Base-by-base conservation (phyloP, 2,888 invertebrate genomes). In the Apeira syringaria region DNA sequence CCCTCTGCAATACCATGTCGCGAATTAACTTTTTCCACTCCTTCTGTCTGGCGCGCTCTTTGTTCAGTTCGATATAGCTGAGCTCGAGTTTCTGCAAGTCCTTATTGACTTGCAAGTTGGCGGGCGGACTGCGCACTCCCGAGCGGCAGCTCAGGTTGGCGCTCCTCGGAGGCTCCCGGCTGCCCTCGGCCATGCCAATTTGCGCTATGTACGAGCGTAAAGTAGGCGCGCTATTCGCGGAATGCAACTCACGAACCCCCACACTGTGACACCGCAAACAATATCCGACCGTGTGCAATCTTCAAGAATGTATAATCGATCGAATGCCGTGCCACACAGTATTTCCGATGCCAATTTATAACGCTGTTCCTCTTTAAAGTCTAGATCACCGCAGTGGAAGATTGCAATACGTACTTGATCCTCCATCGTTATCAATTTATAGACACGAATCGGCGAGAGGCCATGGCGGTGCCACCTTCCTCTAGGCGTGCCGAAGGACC, bases 1-100 rank as follows among this genome's bases (percentile, higher is more conserved):
- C 98, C 84, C 95, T 94, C 98, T 98, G 92, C 63, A 92, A 92
- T 76, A 90, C 83, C 86, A 90, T 79, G 80, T 91, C 90, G 74
- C 89, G 86, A 68, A 91, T 91, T 91, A 91, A 64, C 78, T 83
- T 90, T 82, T 88, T 88, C 91, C 91, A 91, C 74, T 90, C 87
- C 65, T 82, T 87, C 64, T 89, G 83, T 41, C 80, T 76, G 49
- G 90, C 89, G 47, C 87, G 84, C 67, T 85, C 85, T 65, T 91
- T 91, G 72, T 91, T 91, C 51, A 91, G 72, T 72, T 90, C 90
- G 45, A 89, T 71, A 57, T 84, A 90, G 68, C 89, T 91, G 59
- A 88, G 75, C 54, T 89, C 89, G 29, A 89, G 77, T 58, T 87
- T 91, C 61, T 84, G 83, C 56, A 86, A 68, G 52, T 86, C 87